These are phyloP conservation scores for Phorcus lineatus DNA, from an alignment of 2,888 invertebrate genomes.

Conservation along the genomic window DNA sequence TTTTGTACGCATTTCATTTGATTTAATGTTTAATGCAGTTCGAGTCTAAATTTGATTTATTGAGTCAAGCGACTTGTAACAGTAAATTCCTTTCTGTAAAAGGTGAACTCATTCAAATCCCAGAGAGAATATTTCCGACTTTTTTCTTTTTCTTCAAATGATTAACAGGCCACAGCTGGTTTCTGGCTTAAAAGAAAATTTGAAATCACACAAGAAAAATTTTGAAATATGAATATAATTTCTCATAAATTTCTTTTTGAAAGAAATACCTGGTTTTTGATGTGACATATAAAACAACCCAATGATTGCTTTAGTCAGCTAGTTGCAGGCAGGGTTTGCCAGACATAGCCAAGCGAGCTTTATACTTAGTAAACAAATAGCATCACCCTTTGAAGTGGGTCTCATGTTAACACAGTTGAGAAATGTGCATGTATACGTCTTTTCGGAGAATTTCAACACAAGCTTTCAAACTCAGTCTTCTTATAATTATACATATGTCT, in stretches of 20 bases:
- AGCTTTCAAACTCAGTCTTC: not conserved
- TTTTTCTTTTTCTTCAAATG: not conserved
- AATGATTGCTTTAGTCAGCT: constrained; percentile 8
- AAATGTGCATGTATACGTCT: constrained; percentile 23
- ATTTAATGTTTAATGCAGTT: too few species aligned
- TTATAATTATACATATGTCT: constrained; percentile 24
- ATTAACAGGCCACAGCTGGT: not conserved
- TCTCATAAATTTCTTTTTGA: not conserved
- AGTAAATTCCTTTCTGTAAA: too few species aligned
- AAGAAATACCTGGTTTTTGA: constrained; percentile 15
- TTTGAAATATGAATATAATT: constrained; percentile 14
- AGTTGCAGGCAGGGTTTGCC: not conserved
- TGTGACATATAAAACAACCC: constrained; percentile 8
- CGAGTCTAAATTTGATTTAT: too few species aligned
- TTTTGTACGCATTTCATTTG: too few species aligned
- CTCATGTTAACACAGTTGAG: constrained; percentile 1
- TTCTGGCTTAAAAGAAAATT: too few species aligned
- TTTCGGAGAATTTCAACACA: constrained; percentile 18
- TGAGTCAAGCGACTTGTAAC: too few species aligned
- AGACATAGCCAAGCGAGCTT: constrained; percentile 12
- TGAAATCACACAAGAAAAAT: not conserved
- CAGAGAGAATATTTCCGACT: not conserved
- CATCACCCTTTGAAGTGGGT: not conserved
- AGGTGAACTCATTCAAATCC: not conserved
- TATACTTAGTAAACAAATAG: constrained; percentile 19